Evolutionary conservation across 2,113 vertebrate genomes (phyloP), one percentile per base, ranked within the genome.

Genomic region (Rhabdomys dilectus): DNA sequence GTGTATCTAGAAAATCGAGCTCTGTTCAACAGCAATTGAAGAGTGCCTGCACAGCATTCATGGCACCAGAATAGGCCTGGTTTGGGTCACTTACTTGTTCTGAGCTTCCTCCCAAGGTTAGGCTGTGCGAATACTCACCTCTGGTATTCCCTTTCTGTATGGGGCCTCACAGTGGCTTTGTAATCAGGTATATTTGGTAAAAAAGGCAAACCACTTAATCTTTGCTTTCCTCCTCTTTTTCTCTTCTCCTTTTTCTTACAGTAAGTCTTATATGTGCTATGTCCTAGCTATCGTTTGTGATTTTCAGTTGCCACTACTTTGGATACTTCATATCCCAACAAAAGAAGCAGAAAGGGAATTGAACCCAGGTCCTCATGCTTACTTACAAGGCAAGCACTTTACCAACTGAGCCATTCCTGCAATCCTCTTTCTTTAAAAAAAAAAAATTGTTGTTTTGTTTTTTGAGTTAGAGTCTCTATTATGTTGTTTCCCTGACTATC

Each of bases 1-100:
- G 91, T 92, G 66, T 91, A 45, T 60, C 80, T 66, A 82, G 51
- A 86, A 96, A 97, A 62, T 80, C 89, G 53, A 53, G 91, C 56
- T 45, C 48, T 94, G 90, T 72, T 80, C 62, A 84, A 2, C 34
- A 96, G 88, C 53, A 89, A n/a, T 34, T 56, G 64, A 93, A 68
- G 77, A 34, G 53, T 94, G 84, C 89, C 76, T 94, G 34, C 26
- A 73, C 78, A 90, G 51, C 73, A 51, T 68, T 68, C 12, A 42
- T 96, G 86, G 48, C 89, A 77, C 84, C 80, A 91, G 29, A 92
- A 48, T 86, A 85, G 64, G 81, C 51, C 76, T 62, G 62, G 15
- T 48, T 80, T 81, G 5, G 62, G 39, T 87, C 24, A 62, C 17
- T 53, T 93, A 26, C 13, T 4, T 76, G 26, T 80, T 77, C 53